Evolutionary conservation across 1,140 invertebrate genomes (phyloP).

Genomic region (Drosophila kikkawai): DNA sequence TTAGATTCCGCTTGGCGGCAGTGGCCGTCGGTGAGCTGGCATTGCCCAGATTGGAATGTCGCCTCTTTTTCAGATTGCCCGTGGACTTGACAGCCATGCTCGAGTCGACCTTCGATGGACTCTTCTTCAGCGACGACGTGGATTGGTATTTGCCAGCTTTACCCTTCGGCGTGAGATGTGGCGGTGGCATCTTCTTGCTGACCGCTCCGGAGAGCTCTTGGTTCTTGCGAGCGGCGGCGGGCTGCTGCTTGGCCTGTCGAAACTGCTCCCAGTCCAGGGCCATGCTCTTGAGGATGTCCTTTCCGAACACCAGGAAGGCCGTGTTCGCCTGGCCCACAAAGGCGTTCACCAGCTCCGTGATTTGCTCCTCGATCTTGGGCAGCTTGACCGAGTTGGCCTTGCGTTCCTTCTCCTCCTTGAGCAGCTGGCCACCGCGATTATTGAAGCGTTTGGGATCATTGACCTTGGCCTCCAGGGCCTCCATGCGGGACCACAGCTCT

Average conservation of each 20-base stretch:
- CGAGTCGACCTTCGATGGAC: constrained; percentile 20
- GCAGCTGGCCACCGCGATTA: constrained; percentile 92
- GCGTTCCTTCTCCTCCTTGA: constrained; percentile 93
- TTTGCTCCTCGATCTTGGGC: constrained; percentile 88
- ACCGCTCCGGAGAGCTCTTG: background rate
- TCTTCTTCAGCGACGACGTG: constrained; percentile 31
- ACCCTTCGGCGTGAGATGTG: constrained; percentile 25
- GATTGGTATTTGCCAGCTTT: background rate
- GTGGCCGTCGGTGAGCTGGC: background rate
- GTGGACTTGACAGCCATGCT: constrained; percentile 3
- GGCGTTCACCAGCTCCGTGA: constrained; percentile 85
- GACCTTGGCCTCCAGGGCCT: constrained; percentile 89
- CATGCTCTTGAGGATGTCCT: constrained; percentile 86
- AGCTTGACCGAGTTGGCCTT: constrained; percentile 89
- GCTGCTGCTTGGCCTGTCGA: constrained; percentile 74
- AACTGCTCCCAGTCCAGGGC: constrained; percentile 86
- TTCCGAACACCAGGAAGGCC: constrained; percentile 87
- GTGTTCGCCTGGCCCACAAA: constrained; percentile 85
- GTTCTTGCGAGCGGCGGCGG: constrained; percentile 50
- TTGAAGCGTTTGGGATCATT: constrained; percentile 91
- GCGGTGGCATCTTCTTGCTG: constrained; percentile 18
- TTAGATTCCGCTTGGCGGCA: constrained; percentile 20
- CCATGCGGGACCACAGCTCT: constrained; percentile 88
- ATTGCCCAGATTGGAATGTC: background rate
- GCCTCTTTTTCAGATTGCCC: constrained; percentile 24